These are phyloP conservation scores for Gambelia wislizenii DNA, from an alignment of 2,797 vertebrate genomes.

Conservation along the genomic window DNA sequence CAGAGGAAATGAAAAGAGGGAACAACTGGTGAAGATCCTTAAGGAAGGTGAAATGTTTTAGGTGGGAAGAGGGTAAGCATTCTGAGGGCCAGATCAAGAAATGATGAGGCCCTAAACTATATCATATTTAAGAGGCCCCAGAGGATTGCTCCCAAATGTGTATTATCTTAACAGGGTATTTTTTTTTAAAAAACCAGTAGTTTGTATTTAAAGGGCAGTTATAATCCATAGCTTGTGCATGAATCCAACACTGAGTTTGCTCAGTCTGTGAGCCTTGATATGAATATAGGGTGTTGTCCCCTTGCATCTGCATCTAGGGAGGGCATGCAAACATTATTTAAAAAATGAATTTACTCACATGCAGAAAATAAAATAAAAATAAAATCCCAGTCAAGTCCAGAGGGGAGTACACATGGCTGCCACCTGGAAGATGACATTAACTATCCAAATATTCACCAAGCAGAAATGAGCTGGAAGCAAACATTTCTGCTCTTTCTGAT, in stretches of 20 bases:
- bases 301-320: neutral
- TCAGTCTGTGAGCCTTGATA: neutral
- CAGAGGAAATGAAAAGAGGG: neutral
- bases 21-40: neutral
- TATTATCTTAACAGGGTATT: neutral
- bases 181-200: no score
- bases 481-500: neutral
- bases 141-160: neutral
- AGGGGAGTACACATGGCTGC: slow-evolving; percentile 15
- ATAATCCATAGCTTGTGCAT: neutral
- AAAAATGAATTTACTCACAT: slow-evolving; percentile 33
- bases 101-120: neutral
- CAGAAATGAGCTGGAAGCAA: slow-evolving; percentile 29
- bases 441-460: slow-evolving; percentile 27
- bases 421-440: slow-evolving; percentile 6
- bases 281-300: neutral
- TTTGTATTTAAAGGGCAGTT: neutral
- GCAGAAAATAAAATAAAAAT: slow-evolving; percentile 9
- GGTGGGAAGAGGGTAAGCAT: neutral
- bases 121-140: neutral
- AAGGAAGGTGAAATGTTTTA: neutral
- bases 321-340: neutral
- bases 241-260: neutral
- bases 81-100: neutral
- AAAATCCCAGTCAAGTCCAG: slow-evolving; percentile 22